These are phyloP conservation scores for Nymphicus hollandicus DNA, from an alignment of 2,113 vertebrate genomes.

Conservation along the genomic window DNA sequence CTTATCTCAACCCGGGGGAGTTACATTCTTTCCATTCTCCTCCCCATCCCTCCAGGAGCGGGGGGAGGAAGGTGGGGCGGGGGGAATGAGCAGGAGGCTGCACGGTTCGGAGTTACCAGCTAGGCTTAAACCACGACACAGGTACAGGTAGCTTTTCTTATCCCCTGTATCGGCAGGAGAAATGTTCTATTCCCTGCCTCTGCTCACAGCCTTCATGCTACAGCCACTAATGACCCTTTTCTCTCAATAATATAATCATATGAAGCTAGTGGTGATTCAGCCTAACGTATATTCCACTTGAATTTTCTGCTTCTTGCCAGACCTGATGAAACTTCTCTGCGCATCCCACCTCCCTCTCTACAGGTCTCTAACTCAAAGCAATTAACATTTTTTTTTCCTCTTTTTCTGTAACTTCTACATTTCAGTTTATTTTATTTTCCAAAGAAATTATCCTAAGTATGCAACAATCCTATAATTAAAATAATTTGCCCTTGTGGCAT, in stretches of 20 bases:
- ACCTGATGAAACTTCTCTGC: background rate
- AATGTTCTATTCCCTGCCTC: background rate
- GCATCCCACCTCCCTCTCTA: background rate
- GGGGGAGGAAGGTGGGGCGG: too few species aligned
- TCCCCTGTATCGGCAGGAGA: background rate
- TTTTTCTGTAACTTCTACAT: background rate
- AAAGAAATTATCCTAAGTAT: background rate
- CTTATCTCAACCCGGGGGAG: too few species aligned
- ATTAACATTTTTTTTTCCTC: background rate
- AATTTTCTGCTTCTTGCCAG: background rate
- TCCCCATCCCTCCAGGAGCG: too few species aligned
- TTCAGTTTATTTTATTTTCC: conserved; percentile 16
- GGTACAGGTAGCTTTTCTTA: background rate
- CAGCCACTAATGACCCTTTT: background rate
- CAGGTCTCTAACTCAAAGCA: background rate
- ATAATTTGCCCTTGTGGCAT: conserved; percentile 13
- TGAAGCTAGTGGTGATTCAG: background rate
- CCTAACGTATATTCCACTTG: conserved; percentile 9
- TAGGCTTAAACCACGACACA: too few species aligned
- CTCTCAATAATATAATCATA: background rate
- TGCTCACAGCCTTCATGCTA: background rate
- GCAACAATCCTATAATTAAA: conserved; percentile 46
- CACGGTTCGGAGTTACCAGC: too few species aligned
- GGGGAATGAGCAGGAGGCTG: too few species aligned
- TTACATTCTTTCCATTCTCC: too few species aligned